These are phyloP conservation scores for Drosophila hamatofila DNA, from an alignment of 2,888 invertebrate genomes.

Conservation along the genomic window DNA sequence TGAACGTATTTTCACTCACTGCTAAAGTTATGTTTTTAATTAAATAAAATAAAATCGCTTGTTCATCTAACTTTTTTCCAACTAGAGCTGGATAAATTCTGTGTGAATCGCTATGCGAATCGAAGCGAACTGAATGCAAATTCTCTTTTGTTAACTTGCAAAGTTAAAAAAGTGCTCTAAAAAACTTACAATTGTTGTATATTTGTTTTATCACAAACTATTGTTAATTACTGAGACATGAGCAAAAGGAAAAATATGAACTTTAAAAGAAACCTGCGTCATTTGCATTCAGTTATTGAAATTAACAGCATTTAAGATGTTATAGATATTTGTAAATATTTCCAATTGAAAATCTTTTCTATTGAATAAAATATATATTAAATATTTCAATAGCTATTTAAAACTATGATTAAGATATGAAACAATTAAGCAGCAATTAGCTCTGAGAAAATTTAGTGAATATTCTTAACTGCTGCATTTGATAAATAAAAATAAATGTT, in stretches of 20 bases:
- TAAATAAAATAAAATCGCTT: neutral
- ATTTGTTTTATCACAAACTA: conserved; percentile 17
- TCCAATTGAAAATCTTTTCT: neutral
- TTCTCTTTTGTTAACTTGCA: conserved; percentile 2
- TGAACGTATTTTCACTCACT: conserved; percentile 13
- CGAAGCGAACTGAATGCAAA: conserved; percentile 24
- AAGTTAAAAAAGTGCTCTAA: neutral
- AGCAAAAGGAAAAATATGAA: conserved; percentile 9
- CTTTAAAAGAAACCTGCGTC: conserved; percentile 16
- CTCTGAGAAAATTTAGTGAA: no score
- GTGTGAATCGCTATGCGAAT: conserved; percentile 10
- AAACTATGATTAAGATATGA: no score
- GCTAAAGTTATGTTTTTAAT: neutral
- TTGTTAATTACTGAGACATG: conserved; percentile 54
- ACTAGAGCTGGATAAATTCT: neutral
- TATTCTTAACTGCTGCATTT: neutral
- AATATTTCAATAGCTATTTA: neutral
- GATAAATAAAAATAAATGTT: no score
- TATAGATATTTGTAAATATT: neutral
- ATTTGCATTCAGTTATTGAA: conserved; percentile 22
- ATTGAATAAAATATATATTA: no score
- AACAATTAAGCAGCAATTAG: no score
- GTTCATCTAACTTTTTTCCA: neutral
- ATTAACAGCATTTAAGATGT: neutral
- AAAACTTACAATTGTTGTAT: neutral